phyloP scores from a whole-genome alignment of 2,113 vertebrate species.

The Strix uralensis region DNA sequence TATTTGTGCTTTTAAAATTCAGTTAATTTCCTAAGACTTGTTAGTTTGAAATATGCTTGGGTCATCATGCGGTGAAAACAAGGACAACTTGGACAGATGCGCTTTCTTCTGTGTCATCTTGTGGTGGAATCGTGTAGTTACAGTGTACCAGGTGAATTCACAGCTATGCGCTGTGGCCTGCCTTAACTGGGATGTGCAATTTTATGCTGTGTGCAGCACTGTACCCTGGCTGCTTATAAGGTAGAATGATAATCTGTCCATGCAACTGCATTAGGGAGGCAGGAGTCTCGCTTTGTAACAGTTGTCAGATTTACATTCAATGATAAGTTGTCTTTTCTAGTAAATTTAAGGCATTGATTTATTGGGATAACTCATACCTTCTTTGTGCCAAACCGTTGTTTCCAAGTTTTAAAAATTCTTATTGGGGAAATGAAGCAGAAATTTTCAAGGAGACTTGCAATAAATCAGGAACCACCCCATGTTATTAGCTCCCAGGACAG shows the following conservation, averaged over 20 bases:
- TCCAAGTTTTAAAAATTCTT: background rate
- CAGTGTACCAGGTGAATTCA: background rate
- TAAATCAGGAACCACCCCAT: background rate
- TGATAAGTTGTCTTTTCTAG: background rate
- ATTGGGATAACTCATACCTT: background rate
- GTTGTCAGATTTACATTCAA: background rate
- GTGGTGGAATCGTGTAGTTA: background rate
- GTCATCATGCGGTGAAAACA: background rate
- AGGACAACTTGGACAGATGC: background rate
- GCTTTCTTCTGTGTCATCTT: background rate
- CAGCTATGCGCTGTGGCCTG: background rate
- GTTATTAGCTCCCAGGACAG: background rate
- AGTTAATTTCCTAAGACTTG: background rate
- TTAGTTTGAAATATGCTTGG: background rate
- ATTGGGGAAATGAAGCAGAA: background rate
- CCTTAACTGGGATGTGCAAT: background rate
- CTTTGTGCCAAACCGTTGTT: background rate
- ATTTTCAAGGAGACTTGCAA: background rate
- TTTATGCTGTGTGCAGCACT: too few relatives aligned
- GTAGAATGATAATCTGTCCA: background rate
- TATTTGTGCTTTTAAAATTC: background rate
- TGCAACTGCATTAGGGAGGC: background rate
- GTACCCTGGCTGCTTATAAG: rapidly evolving
- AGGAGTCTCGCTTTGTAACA: background rate
- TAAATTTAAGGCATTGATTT: background rate